These are phyloP conservation scores for Pogonomyrmex californicus DNA, from an alignment of 1,140 invertebrate genomes.

Conservation along the genomic window DNA sequence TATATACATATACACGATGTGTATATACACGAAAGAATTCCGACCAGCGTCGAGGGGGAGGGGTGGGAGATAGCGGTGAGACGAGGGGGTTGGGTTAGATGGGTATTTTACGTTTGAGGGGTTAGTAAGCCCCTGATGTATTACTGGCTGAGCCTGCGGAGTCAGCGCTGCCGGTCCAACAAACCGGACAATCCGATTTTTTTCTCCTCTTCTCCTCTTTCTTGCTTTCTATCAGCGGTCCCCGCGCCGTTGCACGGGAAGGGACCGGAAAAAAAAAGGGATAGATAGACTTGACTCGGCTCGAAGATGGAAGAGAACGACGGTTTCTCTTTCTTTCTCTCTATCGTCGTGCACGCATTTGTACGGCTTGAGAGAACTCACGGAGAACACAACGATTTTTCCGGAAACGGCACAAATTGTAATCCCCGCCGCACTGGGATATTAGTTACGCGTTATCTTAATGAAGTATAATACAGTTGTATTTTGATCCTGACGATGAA, in stretches of 20 bases:
- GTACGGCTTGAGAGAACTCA: not conserved
- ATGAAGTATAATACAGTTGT: slow-evolving; percentile 9
- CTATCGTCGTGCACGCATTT: slow-evolving; percentile 20
- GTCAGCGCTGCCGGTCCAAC: slow-evolving; percentile 80
- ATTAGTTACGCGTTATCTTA: slow-evolving; percentile 42
- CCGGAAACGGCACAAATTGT: slow-evolving; percentile 69
- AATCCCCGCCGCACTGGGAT: slow-evolving; percentile 67
- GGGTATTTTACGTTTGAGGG: slow-evolving; percentile 81
- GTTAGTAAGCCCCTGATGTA: slow-evolving; percentile 80
- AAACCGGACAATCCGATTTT: slow-evolving; percentile 79
- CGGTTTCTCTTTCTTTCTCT: not conserved
- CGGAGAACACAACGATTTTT: slow-evolving; percentile 16
- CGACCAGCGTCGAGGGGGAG: not conserved
- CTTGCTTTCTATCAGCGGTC: slow-evolving; percentile 49
- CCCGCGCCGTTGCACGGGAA: slow-evolving; percentile 31
- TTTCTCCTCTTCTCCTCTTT: slow-evolving; percentile 69
- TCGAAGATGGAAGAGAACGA: slow-evolving; percentile 39
- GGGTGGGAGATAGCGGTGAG: not conserved
- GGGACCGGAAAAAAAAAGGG: slow-evolving; percentile 27
- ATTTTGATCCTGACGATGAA: not conserved
- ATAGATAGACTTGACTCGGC: slow-evolving; percentile 66
- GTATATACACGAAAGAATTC: slow-evolving; percentile 38
- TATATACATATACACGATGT: not conserved
- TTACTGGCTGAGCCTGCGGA: slow-evolving; percentile 81
- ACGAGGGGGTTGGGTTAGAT: slow-evolving; percentile 64